Percentiles rank a stretch among this genome's conserved stretches.
Conservation (phyloP, 2,113 vertebrate genomes). For the Cyphomyrus plagiostoma region DNA sequence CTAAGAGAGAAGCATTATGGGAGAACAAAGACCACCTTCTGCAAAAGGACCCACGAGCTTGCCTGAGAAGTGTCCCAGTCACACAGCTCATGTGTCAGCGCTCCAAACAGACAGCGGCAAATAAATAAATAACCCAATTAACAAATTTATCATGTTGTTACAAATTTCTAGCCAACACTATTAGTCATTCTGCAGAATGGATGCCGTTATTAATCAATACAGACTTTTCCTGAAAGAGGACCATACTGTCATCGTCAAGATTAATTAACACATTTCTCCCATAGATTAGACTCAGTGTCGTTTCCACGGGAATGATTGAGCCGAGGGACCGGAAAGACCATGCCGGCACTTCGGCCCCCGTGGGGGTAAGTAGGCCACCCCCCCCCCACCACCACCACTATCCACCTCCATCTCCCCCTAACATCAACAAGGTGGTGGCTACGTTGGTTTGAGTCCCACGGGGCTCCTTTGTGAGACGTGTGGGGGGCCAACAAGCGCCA, state of each 20-base stretch:
- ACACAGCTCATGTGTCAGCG: neutral
- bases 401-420: neutral
- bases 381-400: too few relatives aligned
- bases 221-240: constrained; percentile 54
- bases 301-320: constrained; percentile 43
- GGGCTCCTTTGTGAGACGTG: neutral
- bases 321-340: constrained; percentile 9
- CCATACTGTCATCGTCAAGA: constrained; percentile 56
- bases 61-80: neutral
- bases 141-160: constrained; percentile 57
- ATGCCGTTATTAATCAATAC: constrained; percentile 62
- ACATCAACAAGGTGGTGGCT: neutral
- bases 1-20: neutral
- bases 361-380: neutral
- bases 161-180: constrained; percentile 50
- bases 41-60: neutral
- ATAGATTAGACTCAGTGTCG: constrained; percentile 42
- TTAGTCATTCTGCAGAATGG: constrained; percentile 58
- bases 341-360: constrained; percentile 8
- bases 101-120: constrained; percentile 36
- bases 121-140: constrained; percentile 54
- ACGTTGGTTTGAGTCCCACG: neutral
- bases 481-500: neutral
- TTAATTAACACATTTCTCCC: constrained; percentile 62
- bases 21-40: neutral